Evolutionary conservation across 2,797 vertebrate genomes (phyloP), one percentile per base, ranked within the genome.

Genomic region (Sarcoramphus papa): DNA sequence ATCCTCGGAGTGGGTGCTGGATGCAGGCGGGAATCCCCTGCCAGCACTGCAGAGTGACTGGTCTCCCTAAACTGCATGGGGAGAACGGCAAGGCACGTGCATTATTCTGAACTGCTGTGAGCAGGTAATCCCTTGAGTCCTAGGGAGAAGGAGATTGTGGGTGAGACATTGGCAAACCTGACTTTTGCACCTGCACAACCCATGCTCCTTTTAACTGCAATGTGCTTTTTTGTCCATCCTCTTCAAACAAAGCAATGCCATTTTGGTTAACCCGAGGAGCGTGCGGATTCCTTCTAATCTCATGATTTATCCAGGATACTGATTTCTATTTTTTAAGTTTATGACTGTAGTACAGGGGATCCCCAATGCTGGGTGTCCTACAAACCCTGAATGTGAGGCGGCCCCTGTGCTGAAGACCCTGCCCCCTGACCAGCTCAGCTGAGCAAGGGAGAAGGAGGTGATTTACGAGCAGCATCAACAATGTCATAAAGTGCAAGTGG

Each of bases 21-120:
- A 4, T 25, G 57, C 41, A 22, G 45, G 25, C 59, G 41, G 83
- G 86, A 60, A 28, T 24, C 12, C 37, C 23, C 28, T 53, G 40
- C 23, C 12, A 60, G 76, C 6, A 5, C 75, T 69, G 40, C 9
- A 6, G 56, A 30, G 53, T 50, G 67, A 37, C 70, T 31, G 37
- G n/a, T 74, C 37, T 87, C 57, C 69, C 47, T 33, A 6, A 23
- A n/a, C 23, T 33, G 31, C 41, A 1, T 14, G 51, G 65, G 22
- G 30, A 54, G 43, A 63, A 14, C 3, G 13, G 50, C 0, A 0
- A 56, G 50, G 53, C 27, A 6, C 0, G 3, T 25, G 35, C 10
- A 0, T 64, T 72, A 31, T 14, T 28, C 63, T n/a, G 37, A 45
- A 14, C 5, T 64, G 56, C 59, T 73, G 31, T 33, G 53, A 65